Percentiles rank a stretch among this genome's conserved stretches.
Evolutionary conservation across 1,140 invertebrate genomes (phyloP).

Genomic region (Liolophura sinensis): DNA sequence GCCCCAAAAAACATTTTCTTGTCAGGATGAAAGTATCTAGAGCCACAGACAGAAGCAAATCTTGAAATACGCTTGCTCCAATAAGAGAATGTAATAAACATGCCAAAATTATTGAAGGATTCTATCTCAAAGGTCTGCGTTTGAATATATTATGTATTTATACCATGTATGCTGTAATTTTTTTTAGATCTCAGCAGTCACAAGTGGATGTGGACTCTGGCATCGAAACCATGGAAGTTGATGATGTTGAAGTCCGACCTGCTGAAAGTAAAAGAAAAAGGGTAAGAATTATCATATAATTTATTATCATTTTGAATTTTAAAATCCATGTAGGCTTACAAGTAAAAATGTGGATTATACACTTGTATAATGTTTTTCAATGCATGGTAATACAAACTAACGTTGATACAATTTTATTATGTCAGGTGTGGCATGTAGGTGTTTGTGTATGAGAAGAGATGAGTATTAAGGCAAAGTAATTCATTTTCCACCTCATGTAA

Average conservation of each 20-base stretch:
- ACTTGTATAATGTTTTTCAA: no score
- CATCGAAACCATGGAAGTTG: slow-evolving; percentile 77
- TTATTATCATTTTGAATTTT: not conserved
- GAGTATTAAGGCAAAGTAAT: not conserved
- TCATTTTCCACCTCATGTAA: not conserved
- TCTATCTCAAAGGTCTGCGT: not conserved
- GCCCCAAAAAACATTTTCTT: no score
- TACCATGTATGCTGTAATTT: slow-evolving; percentile 6
- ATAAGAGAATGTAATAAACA: no score
- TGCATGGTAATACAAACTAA: no score
- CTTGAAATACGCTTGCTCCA: no score
- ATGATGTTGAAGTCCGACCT: slow-evolving; percentile 54
- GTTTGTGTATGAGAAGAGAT: no score
- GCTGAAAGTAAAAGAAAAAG: slow-evolving; percentile 48
- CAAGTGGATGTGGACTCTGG: slow-evolving; percentile 73
- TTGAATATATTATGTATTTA: not conserved
- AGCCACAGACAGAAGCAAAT: no score
- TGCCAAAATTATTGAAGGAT: not conserved
- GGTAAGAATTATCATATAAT: no score
- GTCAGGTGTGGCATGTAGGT: not conserved
- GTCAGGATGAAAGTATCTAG: no score
- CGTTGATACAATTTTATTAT: not conserved
- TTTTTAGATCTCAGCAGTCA: slow-evolving; percentile 36
- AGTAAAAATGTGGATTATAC: no score
- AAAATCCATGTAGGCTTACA: no score